Conservation (phyloP, 2,888 invertebrate species). For the Eubasilissa splendida region DNA sequence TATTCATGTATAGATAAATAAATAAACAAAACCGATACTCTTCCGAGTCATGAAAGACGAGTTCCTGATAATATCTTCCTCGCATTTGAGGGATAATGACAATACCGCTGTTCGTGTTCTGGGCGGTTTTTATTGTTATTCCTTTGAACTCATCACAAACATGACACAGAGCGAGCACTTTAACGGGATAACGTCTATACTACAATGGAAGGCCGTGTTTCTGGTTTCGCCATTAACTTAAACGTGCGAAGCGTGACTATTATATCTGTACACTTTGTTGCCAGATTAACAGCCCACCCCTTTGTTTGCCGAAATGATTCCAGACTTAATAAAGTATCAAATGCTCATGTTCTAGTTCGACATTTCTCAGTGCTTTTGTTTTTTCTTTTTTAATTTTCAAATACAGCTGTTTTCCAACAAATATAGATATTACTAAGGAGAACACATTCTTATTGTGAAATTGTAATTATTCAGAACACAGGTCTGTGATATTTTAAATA, state of each 20-base stretch:
- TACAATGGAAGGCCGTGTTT: slow-evolving; percentile 19
- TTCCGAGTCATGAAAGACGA: no score
- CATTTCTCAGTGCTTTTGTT: no score
- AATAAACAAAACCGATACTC: no score
- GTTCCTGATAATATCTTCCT: no score
- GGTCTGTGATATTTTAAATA: no score
- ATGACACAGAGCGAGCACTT: slow-evolving; percentile 11
- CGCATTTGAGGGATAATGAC: background rate
- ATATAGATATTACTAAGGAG: no score
- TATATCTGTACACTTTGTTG: slow-evolving; percentile 8
- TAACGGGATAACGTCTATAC: slow-evolving; percentile 17
- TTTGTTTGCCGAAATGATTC: slow-evolving; percentile 11
- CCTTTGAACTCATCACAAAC: slow-evolving; percentile 15
- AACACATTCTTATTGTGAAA: no score
- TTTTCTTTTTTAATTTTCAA: no score
- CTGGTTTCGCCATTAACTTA: slow-evolving; percentile 22
- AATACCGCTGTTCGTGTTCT: slow-evolving; percentile 1
- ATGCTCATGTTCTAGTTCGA: background rate
- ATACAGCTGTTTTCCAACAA: no score
- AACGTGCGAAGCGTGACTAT: slow-evolving; percentile 31
- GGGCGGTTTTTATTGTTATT: slow-evolving; percentile 26
- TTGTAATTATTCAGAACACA: no score
- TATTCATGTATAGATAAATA: no score
- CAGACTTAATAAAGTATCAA: background rate
- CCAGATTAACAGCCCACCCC: slow-evolving; percentile 20